Base-by-base conservation (phyloP, 2,888 invertebrate species). In the Eupithecia abbreviata region DNA sequence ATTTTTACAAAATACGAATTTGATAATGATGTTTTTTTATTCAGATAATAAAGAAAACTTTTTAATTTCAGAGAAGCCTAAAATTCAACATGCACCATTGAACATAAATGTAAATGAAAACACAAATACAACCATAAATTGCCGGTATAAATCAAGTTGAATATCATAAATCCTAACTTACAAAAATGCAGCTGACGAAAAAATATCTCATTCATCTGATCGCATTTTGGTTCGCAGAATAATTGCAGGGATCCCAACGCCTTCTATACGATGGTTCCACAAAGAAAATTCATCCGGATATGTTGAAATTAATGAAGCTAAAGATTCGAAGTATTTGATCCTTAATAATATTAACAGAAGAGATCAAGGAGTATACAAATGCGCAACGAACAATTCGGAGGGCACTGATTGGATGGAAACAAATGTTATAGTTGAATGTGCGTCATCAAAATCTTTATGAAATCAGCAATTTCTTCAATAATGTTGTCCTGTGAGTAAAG, bases 351-450 rank as follows among this genome's bases (percentile, higher is more conserved):
- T 71, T 43, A 51, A 71, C 49, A 66, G 45, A 45, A 43, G 15
- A 45, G 45, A 75, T 15, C 10, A 4, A 75, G 75, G 75, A 55
- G 41, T 30, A 43, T 75, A 75, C 47, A 72, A 72, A 18, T 75
- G 75, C 45, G 30, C 55, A 2, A 67, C 75, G 1, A 67, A 13
- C 3, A 75, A 75, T 68, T 30, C 47, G 3, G 41, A 51, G 10
- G 75, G 55, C 5, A 66, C 10, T 41, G 75, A 55, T 43, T 10
- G 9, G 7, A 71, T 71, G 66, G 55, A 71, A 67, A 42, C 18
- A 42, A 41, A 43, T 30, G 7, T 75, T 15, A 18, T 67, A n/a
- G 71, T 75, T n/a, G 55, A 75, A 66, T 75, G 75, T 75, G 18
- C 3, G 74, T 71, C 58, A 18, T 49, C 9, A 58, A 12, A 43